Evolutionary conservation across 1,140 invertebrate species (phyloP).

Genomic region (Episyrphus balteatus): DNA sequence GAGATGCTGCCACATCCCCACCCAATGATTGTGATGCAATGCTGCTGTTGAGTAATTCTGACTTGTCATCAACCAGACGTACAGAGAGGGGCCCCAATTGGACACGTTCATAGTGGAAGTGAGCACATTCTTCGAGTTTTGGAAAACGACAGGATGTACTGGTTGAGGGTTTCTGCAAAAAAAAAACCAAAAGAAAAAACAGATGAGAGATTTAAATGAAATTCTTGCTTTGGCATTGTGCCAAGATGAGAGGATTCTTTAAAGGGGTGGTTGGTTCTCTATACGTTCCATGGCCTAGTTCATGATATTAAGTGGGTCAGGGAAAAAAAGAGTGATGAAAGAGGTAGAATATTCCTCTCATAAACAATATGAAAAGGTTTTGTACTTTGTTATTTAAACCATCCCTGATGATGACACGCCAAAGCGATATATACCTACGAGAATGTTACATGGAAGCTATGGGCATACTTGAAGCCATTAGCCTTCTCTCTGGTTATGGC

Average conservation of each 20-base stretch:
- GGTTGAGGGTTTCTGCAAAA: conserved; percentile 12
- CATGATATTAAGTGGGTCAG: background rate
- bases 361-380: too few relatives aligned
- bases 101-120: conserved; percentile 94
- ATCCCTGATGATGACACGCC: too few relatives aligned
- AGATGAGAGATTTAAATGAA: background rate
- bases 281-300: background rate
- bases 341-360: background rate
- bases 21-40: conserved; percentile 34
- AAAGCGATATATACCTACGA: too few relatives aligned
- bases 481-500: too few relatives aligned
- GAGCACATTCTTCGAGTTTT: conserved; percentile 93
- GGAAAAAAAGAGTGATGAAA: background rate
- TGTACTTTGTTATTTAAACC: too few relatives aligned
- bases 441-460: too few relatives aligned
- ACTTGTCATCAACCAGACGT: conserved; percentile 36
- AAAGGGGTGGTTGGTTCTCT: background rate
- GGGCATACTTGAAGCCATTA: too few relatives aligned
- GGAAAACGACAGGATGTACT: conserved; percentile 55
- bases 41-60: conserved; percentile 30
- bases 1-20: conserved; percentile 21
- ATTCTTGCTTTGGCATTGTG: background rate
- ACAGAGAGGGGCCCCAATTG: conserved; percentile 69
- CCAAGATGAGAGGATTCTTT: background rate
- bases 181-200: conserved; percentile 3